Evolutionary conservation across 1,140 invertebrate genomes (phyloP).

Genomic region (Heterodera schachtii): DNA sequence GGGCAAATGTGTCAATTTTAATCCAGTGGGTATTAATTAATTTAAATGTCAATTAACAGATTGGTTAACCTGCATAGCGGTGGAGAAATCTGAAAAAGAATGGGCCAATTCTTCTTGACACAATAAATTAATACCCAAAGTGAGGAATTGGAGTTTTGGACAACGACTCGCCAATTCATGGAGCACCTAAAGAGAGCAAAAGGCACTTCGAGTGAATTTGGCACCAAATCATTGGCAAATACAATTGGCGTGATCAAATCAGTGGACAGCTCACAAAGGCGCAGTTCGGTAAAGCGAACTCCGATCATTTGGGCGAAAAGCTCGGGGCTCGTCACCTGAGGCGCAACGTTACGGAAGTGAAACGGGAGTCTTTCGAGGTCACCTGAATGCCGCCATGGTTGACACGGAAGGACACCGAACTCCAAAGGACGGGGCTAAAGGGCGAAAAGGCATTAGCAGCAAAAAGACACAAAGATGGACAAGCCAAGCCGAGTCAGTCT

Average conservation of each 20-base stretch:
- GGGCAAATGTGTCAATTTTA: too few species aligned
- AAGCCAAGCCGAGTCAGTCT: too few species aligned
- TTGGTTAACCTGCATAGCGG: constrained; percentile 66
- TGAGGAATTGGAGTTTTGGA: constrained; percentile 93
- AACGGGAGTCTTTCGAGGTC: too few species aligned
- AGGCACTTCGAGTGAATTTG: not conserved
- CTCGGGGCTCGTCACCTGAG: constrained; percentile 59
- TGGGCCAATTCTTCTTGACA: not conserved
- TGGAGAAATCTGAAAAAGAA: constrained; percentile 59
- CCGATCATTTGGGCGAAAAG: constrained; percentile 68
- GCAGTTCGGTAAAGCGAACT: constrained; percentile 82
- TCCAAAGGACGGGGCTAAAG: constrained; percentile 82
- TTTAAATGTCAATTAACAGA: too few species aligned
- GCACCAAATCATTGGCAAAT: not conserved
- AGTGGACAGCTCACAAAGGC: constrained; percentile 93
- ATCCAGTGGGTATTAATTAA: too few species aligned
- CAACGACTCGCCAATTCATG: constrained; percentile 96
- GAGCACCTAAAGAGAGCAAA: constrained; percentile 70
- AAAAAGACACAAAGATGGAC: not conserved
- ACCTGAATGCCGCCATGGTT: constrained; percentile 85
- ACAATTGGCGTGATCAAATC: constrained; percentile 94
- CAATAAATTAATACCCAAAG: constrained; percentile 74
- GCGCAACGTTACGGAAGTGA: not conserved
- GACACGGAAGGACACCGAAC: constrained; percentile 89
- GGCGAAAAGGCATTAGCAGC: not conserved